Base-by-base conservation (phyloP, 2,797 vertebrate species). In the Kryptopterus vitreolus region DNA sequence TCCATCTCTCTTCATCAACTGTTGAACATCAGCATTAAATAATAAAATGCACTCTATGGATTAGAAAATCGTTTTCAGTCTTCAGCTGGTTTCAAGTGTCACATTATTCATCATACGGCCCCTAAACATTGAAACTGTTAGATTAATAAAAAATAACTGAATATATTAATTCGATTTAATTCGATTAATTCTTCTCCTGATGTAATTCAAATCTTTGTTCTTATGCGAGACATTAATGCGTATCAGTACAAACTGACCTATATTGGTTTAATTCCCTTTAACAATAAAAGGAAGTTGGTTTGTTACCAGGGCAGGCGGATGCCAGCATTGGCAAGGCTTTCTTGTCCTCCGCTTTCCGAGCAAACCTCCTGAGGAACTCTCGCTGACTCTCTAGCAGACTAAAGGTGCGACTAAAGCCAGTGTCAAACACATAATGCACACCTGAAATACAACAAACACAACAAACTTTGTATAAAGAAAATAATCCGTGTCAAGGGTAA, bases 281-380 rank as follows among this genome's bases (percentile, higher is more conserved):
- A 31, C 8, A 57, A 48, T 31, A 62, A 62, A n/a, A 35, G 22
- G 26, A 62, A 38, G 31, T 50, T 5, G 7, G 29, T 52, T 35
- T 55, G n/a, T 71, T 69, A 99, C 98, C 97, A 91, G 98, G 98
- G 85, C 98, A 99, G 83, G 96, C 95, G 0, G 97, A 97, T 0
- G 96, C 92, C 82, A 99, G 82, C 96, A 99, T 92, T 0, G 98
- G 98, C 85, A 99, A 85, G 33, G 93, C 85, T 68, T 91, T 90
- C 6, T 72, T 88, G 76, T 96, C 95, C 78, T 91, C 87, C 12
- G 91, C 84, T 57, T 90, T 95, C 65, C 52, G 91, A 15, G 62
- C 92, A 87, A 96, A 98, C 52, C 98, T 94, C 58, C 87, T 90
- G 38, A 98, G 85, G 50, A 99, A 99, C 92, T 99, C 98, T 4